These are phyloP conservation scores for Struthidea cinerea DNA, from an alignment of 2,113 vertebrate genomes.

Conservation along the genomic window DNA sequence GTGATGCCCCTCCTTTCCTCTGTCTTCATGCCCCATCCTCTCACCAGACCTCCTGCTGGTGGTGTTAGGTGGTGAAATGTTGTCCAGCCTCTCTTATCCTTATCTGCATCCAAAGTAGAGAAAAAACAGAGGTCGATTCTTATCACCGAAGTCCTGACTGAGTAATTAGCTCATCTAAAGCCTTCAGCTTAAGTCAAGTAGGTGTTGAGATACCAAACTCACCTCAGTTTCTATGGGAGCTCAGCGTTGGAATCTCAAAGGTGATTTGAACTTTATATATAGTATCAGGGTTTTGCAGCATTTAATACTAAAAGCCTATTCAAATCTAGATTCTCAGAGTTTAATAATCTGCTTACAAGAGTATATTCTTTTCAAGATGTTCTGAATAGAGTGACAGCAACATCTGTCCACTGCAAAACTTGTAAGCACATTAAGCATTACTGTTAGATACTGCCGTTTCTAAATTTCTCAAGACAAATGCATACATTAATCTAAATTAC, in stretches of 20 bases:
- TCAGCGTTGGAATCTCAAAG: neutral
- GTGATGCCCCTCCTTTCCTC: neutral
- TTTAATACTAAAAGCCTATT: conserved; percentile 53
- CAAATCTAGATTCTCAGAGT: conserved; percentile 34
- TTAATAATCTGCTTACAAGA: conserved; percentile 25
- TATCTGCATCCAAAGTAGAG: neutral
- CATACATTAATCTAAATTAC: neutral
- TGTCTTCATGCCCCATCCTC: neutral
- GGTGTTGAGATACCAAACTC: neutral
- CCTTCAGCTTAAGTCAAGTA: neutral
- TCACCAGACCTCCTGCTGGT: neutral
- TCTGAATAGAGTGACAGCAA: neutral
- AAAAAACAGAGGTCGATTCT: neutral
- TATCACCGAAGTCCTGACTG: neutral
- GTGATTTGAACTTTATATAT: neutral
- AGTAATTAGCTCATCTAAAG: conserved; percentile 10
- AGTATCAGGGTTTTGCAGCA: neutral
- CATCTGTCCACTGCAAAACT: neutral
- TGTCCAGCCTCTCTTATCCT: neutral
- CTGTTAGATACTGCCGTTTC: neutral
- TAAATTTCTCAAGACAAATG: neutral
- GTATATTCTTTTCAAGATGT: conserved; percentile 26
- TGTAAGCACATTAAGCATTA: neutral
- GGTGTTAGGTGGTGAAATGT: neutral
- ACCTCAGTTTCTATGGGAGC: neutral